Base-by-base conservation (phyloP, 1,140 invertebrate species). In the Babylonia areolata region DNA sequence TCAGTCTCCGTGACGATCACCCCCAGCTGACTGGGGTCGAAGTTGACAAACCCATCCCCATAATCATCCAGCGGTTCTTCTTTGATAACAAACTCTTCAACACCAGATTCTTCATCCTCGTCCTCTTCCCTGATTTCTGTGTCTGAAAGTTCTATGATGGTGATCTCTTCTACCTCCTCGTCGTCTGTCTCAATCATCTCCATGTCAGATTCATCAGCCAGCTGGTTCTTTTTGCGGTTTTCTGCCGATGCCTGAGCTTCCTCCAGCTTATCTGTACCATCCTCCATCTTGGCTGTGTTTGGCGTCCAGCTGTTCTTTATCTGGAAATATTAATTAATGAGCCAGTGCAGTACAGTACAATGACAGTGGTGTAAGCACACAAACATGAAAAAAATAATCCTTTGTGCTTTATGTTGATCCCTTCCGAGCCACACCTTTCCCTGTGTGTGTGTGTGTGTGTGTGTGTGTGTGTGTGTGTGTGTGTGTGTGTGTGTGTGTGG, bases 71-170 rank as follows among this genome's bases (percentile, higher is more conserved):
- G 5, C 11, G 71, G 71, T 37, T 73, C 71, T 31, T 73, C 71
- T 35, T 73, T 73, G 71, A 73, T 73, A 23, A 64, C 58, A 64
- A 64, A 64, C 31, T 73, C 71, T 73, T 12, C 35, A 73, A 35
- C 31, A 37, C 40, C 37, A 40, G 11, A 39, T 28, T 77, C 75
- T 17, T 77, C 75, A 5, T 77, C 75, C 17, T 35, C 33, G 1
- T 77, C 75, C 28, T 77, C 75, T 17, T 77, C 75, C 35, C 35
- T 77, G 75, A 77, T 77, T 23, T 77, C 75, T 20, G 75, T 77
- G 28, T 77, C 75, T 5, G 75, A 77, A 11, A 77, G 35, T 77
- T 77, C 75, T 15, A 77, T 77, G 75, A 77, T 28, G 33, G 75
- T 77, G 35, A 77, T 77, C 37, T 77, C 75, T 23, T 77, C 75